Conservation (phyloP, 1,140 invertebrate species). For the Ectropis grisescens region DNA sequence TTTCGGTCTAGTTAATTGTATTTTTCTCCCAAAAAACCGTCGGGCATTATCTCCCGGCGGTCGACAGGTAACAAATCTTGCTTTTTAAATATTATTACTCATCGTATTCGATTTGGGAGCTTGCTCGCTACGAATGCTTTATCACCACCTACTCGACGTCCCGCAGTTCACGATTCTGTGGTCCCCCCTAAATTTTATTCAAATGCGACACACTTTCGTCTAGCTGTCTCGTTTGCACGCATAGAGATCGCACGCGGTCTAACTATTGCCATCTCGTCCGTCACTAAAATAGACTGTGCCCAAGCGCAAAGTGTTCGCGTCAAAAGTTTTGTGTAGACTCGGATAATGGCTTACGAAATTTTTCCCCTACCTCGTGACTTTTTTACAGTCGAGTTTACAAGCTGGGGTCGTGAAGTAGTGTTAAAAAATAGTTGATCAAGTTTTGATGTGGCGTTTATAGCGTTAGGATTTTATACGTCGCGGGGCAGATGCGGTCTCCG, state of each 20-base stretch:
- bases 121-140: conserved; percentile 59
- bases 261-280: conserved; percentile 48
- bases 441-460: conserved; percentile 43
- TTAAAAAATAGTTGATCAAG: conserved; percentile 42
- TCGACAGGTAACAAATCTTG: conserved; percentile 67
- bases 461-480: conserved; percentile 39
- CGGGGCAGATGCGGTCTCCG: conserved; percentile 46
- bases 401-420: conserved; percentile 61
- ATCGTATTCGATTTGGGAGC: conserved; percentile 66
- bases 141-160: conserved; percentile 66
- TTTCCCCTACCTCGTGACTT: conserved; percentile 62
- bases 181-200: conserved; percentile 66
- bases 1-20: conserved; percentile 53
- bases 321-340: conserved; percentile 65
- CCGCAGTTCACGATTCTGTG: conserved; percentile 53
- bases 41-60: conserved; percentile 50
- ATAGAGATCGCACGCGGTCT: conserved; percentile 25
- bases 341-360: conserved; percentile 66
- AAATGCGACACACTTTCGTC: conserved; percentile 53
- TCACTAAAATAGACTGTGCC: conserved; percentile 68
- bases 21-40: conserved; percentile 53
- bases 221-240: conserved; percentile 45
- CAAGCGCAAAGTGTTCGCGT: conserved; percentile 66
- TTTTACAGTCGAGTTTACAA: conserved; percentile 61
- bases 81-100: conserved; percentile 69